These are phyloP conservation scores for Morpho achilles DNA, from an alignment of 2,888 invertebrate species.

Conservation along the genomic window DNA sequence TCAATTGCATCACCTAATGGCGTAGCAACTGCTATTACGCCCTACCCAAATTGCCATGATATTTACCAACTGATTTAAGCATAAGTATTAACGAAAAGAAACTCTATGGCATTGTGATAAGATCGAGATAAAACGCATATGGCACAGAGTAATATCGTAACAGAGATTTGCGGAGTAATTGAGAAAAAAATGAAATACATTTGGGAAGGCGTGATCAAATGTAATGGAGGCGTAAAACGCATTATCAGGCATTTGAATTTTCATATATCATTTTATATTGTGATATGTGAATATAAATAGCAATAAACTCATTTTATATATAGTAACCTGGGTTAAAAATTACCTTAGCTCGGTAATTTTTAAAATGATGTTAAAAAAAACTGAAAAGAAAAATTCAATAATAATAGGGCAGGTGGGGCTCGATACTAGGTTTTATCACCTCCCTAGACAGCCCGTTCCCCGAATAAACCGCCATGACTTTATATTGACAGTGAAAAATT, in stretches of 20 bases:
- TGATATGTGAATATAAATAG: too few species aligned
- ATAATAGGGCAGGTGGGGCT: too few species aligned
- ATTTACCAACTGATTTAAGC: background rate
- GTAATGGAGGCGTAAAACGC: slow-evolving; percentile 17
- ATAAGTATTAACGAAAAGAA: background rate
- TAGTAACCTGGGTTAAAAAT: too few species aligned
- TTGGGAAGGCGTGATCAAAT: slow-evolving; percentile 19
- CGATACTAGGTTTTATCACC: too few species aligned
- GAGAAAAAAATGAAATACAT: slow-evolving; percentile 20
- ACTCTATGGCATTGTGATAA: background rate
- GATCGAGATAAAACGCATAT: background rate
- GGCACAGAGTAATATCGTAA: slow-evolving; percentile 10
- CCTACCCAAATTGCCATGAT: background rate
- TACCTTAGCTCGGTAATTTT: too few species aligned
- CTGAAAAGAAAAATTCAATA: too few species aligned
- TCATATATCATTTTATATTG: slow-evolving; percentile 5
- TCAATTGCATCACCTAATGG: background rate
- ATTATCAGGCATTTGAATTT: slow-evolving; percentile 16
- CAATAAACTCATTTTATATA: too few species aligned
- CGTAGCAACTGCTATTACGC: background rate
- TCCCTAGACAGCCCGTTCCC: too few species aligned
- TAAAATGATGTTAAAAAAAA: too few species aligned
- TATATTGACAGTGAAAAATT: too few species aligned
- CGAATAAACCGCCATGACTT: too few species aligned
- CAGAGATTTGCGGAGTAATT: slow-evolving; percentile 17